Conservation (phyloP, 2,113 vertebrate species). For the Rhabdomys dilectus region DNA sequence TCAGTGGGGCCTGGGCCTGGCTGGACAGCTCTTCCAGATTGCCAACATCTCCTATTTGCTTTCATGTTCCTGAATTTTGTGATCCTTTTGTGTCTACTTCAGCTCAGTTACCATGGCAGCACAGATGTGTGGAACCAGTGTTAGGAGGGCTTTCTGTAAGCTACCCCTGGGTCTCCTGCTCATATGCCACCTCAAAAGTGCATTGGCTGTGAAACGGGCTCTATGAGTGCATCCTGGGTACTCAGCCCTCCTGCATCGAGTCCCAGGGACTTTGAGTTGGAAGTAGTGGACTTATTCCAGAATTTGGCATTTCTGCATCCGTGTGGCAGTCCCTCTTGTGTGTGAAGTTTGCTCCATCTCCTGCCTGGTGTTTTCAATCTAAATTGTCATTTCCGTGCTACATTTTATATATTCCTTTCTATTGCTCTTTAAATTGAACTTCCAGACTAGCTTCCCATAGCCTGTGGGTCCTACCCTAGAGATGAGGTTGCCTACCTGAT, state of each 20-base stretch:
- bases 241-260: neutral
- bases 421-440: constrained; percentile 49
- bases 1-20: neutral
- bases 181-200: neutral
- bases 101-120: neutral
- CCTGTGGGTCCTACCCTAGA: neutral
- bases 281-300: neutral
- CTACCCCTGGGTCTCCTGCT: neutral
- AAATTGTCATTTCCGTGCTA: constrained; percentile 30
- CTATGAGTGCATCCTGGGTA: no score
- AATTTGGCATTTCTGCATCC: neutral
- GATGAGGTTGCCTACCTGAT: neutral
- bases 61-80: neutral
- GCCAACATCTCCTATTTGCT: neutral
- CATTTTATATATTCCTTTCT: constrained; percentile 64
- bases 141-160: neutral
- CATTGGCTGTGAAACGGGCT: neutral
- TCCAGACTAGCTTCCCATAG: constrained; percentile 79
- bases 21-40: accelerated
- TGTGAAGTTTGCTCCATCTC: constrained; percentile 63
- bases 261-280: neutral
- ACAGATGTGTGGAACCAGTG: neutral
- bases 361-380: neutral
- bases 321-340: constrained; percentile 47
- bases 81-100: neutral